Evolutionary conservation across 2,888 invertebrate genomes (phyloP), one percentile per base, ranked within the genome.

Genomic region (Drosophila mulleri): DNA sequence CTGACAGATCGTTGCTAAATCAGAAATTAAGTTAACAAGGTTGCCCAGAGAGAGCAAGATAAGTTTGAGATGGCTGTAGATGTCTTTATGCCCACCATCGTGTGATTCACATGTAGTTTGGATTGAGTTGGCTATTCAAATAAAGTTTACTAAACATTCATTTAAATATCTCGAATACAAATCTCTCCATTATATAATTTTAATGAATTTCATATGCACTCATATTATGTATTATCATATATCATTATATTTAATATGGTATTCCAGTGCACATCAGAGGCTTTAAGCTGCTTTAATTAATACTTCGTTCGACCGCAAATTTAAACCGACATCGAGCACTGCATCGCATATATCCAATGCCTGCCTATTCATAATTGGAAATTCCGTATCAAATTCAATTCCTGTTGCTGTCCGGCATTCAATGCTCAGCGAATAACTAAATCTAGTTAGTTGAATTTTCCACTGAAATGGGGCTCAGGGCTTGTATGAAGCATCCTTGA

Each of bases 1-100:
- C 37, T 44, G 68, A 35, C 39, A 60, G 47, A 60, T 69, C 60
- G 54, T 14, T 39, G 35, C 26, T 14, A 20, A 56, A 23, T 23
- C 23, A 32, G n/a, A 20, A 47, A 47, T 47, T 14, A 65, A 50
- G 32, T 47, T n/a, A 39, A 35, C 37, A 14, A 18, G 23, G 23
- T 26, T 57, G 3, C 3, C 20, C 50, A 26, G 20, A 8, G 37
- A 39, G 39, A 20, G 39, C 26, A 37, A 54, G 35, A 18, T 8
- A 18, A 12, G 48, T 18, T 48, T 32, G 18, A 18, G 12, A 12
- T 3, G 32, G 12, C 2, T 48, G 1, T 18, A 16, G 1, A 45
- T 7, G 9, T 18, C 11, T 18, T 14, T 3, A 39, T 37, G 11
- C 26, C 26, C 7, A 45, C 1, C 18, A 3, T 42, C 11, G 4